Evolutionary conservation across 2,797 vertebrate species (phyloP).

Genomic region (Sebastes hubbsi): DNA sequence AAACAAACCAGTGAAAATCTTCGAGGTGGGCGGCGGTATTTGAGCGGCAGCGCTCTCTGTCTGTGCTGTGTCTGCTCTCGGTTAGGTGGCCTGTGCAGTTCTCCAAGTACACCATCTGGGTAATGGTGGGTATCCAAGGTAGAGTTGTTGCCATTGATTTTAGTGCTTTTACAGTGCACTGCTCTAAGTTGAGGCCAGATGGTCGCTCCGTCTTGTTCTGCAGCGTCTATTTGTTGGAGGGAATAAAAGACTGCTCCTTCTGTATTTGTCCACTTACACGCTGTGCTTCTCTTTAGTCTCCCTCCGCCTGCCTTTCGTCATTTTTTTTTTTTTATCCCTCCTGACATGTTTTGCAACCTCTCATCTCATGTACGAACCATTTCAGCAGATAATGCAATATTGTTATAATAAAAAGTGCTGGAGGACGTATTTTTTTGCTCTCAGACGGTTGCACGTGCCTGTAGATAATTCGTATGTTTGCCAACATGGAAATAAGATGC

Average conservation of each 20-base stretch:
- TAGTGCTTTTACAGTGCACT: slow-evolving; percentile 76
- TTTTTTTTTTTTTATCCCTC: slow-evolving; percentile 9
- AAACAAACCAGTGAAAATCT: slow-evolving; percentile 58
- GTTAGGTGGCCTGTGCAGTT: slow-evolving; percentile 76
- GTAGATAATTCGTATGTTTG: slow-evolving; percentile 31
- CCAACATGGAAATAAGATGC: slow-evolving; percentile 5
- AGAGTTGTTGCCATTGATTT: slow-evolving; percentile 81
- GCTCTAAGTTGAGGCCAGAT: slow-evolving; percentile 82
- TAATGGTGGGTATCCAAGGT: slow-evolving; percentile 84
- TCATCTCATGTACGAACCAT: slow-evolving; percentile 47
- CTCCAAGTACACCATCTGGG: slow-evolving; percentile 81
- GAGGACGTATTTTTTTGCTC: slow-evolving; percentile 24
- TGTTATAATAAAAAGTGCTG: slow-evolving; percentile 46
- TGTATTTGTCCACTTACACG: slow-evolving; percentile 63
- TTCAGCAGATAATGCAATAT: slow-evolving; percentile 38
- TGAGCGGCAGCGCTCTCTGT: slow-evolving; percentile 34
- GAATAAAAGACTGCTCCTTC: slow-evolving; percentile 64
- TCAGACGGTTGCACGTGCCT: slow-evolving; percentile 3
- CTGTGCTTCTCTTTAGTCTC: slow-evolving; percentile 57
- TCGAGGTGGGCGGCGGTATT: slow-evolving; percentile 61
- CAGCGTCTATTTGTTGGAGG: slow-evolving; percentile 72
- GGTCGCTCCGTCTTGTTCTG: slow-evolving; percentile 78
- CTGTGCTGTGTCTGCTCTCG: slow-evolving; percentile 64
- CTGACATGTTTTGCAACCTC: slow-evolving; percentile 45
- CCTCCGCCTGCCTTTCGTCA: slow-evolving; percentile 42